Conservation (phyloP, 2,888 invertebrate species). For the Anthophora plumipes region DNA sequence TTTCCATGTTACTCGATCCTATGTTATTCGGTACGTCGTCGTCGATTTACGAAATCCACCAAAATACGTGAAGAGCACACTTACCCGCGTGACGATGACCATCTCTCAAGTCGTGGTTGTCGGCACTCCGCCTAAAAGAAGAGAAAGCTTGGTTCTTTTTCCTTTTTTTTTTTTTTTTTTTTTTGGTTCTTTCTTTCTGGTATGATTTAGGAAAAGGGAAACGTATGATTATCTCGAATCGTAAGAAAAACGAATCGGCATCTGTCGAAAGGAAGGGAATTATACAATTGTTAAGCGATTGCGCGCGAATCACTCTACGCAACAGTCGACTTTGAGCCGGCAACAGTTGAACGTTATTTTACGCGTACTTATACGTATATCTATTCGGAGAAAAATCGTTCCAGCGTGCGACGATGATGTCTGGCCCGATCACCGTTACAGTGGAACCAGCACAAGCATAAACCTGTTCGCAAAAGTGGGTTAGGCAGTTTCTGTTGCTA, state of each 20-base stretch:
- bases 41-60: background rate
- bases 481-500: constrained; percentile 74
- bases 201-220: background rate
- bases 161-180: background rate
- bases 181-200: background rate
- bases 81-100: constrained; percentile 93
- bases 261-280: background rate
- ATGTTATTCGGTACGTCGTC: background rate
- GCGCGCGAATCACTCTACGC: background rate
- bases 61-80: constrained; percentile 71
- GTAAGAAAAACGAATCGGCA: background rate
- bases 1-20: background rate
- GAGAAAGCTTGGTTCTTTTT: constrained; percentile 29
- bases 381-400: constrained; percentile 61
- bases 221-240: background rate
- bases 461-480: constrained; percentile 84
- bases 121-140: constrained; percentile 82
- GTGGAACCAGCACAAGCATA: constrained; percentile 75
- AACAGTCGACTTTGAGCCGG: background rate
- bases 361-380: constrained; percentile 37
- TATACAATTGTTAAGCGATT: background rate
- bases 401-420: constrained; percentile 54
- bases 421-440: constrained; percentile 81
- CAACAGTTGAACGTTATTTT: background rate
- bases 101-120: constrained; percentile 85